Base-by-base conservation (phyloP, 2,113 vertebrate species). In the Larimichthys polyactis region DNA sequence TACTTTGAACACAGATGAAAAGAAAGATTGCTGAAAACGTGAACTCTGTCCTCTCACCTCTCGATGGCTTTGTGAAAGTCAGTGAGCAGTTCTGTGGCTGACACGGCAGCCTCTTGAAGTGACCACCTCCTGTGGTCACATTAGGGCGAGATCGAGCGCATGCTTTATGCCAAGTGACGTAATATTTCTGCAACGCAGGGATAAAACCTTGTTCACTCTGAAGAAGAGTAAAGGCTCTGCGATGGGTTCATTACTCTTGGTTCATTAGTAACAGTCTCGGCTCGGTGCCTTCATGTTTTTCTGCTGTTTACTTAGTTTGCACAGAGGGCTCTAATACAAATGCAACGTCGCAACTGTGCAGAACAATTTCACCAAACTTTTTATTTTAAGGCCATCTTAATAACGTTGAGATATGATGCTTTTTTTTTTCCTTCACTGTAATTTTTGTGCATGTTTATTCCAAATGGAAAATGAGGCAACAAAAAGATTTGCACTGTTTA, bases 401-500 rank as follows among this genome's bases (percentile, higher is more conserved):
- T 27, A 57, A 12, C 48, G 46, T 20, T 20, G 17, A 22, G 43
- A 70, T 67, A 48, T 52, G 40, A 72, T 5, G 40, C 17, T 76
- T 51, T 70, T 24, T 65, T 54, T 32, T 5, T 4, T 4, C 1
- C 43, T 78, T 68, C 51, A 55, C 22, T 76, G 44, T 49, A 62
- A 49, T 68, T 36, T 75, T 74, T 71, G 2, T 80, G 24, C 46
- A 27, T 74, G 71, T 89, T 65, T 58, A 44, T 49, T 76, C 17
- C 36, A 22, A 74, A 58, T 64, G 54, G 62, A 71, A 51, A 8
- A 55, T 27, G 40, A 60, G 19, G n/a, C 69, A 32, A 62, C 24
- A 62, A 78, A 81, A 36, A 55, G 11, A 29, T 78, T 83, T 76
- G 17, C 58, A 58, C 11, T 55, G 68, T 79, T 86, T 68, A 76